Evolutionary conservation across 2,113 vertebrate genomes (phyloP).

Genomic region (western clawed frog (Xenopus tropicalis)): UCB_Xtro_10.0 CM004451.2:60318001-60318500

Average conservation of each 20-base stretch:
- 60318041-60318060: conserved; percentile 84
- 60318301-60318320: conserved; percentile 76
- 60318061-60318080: conserved; percentile 68
- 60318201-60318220: conserved; percentile 81
- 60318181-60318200: conserved; percentile 66
- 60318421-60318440: no score
- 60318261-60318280: conserved; percentile 72
- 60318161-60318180: conserved; percentile 62
- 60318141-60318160: conserved; percentile 76
- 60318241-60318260: conserved; percentile 88
- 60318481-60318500: no score
- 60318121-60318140: conserved; percentile 85
- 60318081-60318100: conserved; percentile 76
- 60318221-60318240: conserved; percentile 73
- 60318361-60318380: conserved; percentile 91
- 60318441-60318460: no score
- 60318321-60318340: conserved; percentile 73
- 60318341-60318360: conserved; percentile 85
- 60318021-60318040: conserved; percentile 78
- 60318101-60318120: conserved; percentile 78
- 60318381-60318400: conserved; percentile 60
- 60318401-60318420: conserved; percentile 15
- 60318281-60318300: conserved; percentile 73
- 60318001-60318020: conserved; percentile 77
- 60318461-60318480: no score